Conservation (phyloP, 2,113 vertebrate species). For the Merops nubicus region DNA sequence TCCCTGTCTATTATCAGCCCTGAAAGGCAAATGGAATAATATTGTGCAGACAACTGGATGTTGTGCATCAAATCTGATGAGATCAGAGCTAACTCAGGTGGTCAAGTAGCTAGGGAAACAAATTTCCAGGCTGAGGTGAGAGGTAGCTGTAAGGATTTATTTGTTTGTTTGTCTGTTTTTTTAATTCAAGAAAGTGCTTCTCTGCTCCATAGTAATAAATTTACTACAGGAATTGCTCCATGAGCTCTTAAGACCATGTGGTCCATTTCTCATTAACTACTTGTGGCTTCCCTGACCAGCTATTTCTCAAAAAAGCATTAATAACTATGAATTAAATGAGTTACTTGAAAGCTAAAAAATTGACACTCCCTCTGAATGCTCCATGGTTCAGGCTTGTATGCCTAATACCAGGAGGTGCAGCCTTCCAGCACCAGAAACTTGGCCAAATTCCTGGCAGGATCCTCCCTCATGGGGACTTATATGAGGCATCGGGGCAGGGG, state of each 20-base stretch:
- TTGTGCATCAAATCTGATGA: not conserved
- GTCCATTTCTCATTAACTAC: not conserved
- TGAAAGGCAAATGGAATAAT: constrained; percentile 65
- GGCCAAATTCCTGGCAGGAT: not conserved
- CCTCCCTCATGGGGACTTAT: not conserved
- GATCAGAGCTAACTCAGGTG: not conserved
- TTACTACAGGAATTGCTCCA: not conserved
- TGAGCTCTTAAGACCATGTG: not conserved
- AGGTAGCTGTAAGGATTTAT: not conserved
- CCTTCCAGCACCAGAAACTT: not conserved
- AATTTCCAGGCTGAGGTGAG: not conserved
- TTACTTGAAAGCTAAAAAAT: not conserved
- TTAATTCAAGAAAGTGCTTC: not conserved
- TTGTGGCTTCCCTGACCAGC: not conserved
- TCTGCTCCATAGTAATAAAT: not conserved
- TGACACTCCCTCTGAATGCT: not conserved
- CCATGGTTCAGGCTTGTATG: too few relatives aligned
- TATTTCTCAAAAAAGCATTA: not conserved
- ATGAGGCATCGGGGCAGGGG: not conserved
- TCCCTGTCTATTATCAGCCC: constrained; percentile 73
- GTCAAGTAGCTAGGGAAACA: not conserved
- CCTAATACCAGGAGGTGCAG: not conserved
- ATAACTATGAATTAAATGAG: not conserved
- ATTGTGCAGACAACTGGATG: not conserved
- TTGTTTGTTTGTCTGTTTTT: too few relatives aligned